Conservation (phyloP, 2,888 invertebrate genomes). For the Mycogona germanica region DNA sequence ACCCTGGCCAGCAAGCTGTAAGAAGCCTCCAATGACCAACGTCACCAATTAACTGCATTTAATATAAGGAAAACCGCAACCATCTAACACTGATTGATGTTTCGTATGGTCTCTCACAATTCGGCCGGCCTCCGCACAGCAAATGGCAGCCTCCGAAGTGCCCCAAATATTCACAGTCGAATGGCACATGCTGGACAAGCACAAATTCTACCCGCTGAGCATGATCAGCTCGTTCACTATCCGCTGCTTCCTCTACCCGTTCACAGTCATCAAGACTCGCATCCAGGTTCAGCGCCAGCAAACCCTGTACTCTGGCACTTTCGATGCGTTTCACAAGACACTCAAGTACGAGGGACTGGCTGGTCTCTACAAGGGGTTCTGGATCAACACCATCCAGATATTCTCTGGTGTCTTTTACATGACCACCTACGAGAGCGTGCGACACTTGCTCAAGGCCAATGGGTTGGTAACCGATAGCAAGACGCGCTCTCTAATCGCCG, state of each 20-base stretch:
- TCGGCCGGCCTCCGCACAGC: too few relatives aligned
- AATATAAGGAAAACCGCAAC: too few relatives aligned
- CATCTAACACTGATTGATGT: too few relatives aligned
- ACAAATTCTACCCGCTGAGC: conserved; percentile 83
- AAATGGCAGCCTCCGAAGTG: conserved; percentile 9
- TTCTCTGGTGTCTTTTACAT: conserved; percentile 77
- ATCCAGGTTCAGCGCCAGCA: conserved; percentile 76
- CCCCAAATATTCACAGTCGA: conserved; percentile 59
- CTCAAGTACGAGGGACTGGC: conserved; percentile 66
- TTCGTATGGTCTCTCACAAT: too few relatives aligned
- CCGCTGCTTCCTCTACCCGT: conserved; percentile 66
- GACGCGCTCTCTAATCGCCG: conserved; percentile 69
- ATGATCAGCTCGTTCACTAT: conserved; percentile 76
- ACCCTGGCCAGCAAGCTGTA: too few relatives aligned
- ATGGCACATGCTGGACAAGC: conserved; percentile 97
- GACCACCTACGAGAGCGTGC: conserved; percentile 81
- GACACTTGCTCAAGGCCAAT: conserved; percentile 60
- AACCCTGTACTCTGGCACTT: conserved; percentile 60
- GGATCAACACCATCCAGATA: conserved; percentile 77
- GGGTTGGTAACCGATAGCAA: conserved; percentile 39
- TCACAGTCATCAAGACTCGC: conserved; percentile 88
- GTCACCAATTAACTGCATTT: too few relatives aligned
- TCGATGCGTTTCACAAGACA: conserved; percentile 82
- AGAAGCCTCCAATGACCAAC: too few relatives aligned
- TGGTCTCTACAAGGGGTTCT: conserved; percentile 88